Evolutionary conservation across 1,140 invertebrate genomes (phyloP), one percentile per base, ranked within the genome.

Genomic region (Calephelis virginiensis): DNA sequence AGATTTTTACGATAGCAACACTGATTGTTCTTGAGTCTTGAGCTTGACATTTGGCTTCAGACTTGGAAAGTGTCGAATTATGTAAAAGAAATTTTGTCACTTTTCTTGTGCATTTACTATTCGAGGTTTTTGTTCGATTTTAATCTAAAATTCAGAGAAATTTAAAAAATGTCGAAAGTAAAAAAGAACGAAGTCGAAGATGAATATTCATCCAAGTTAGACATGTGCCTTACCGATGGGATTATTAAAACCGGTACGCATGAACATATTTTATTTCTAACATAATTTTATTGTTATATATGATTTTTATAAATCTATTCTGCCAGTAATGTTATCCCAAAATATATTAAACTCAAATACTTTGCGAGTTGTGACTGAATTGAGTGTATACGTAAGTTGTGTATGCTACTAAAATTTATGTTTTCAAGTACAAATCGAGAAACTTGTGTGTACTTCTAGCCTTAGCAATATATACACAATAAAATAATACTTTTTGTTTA

Each of bases 161-260:
- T 43, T 12, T 17, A 48, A 37, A 73, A 74, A 75, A 89, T 87
- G 83, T 66, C 76, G 4, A 83, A 78, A 80, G 78, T 70, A 59
- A 84, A 81, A 63, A 73, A 78, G 60, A 66, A 69, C 17, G 73
- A 78, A 45, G 66, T 76, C 1, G 93, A 93, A 81, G 93, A 94
- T 71, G 91, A 92, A 73, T 86, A 92, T 56, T 93, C 93, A 14
- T 81, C 89, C 17, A 93, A 92, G 77, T 87, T 94, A 76, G 93
- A 94, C 77, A 90, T 92, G 78, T 94, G 94, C 83, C 74, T 94
- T 60, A 93, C 93, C 45, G 93, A 94, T 82, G 91, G 90, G 43
- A 77, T 93, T 67, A 82, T 94, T 53, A 94, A 94, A 92, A 93
- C 93, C 74, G 92, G 93, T 94, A 86, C 91, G 37, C 60, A 28